phyloP scores from a whole-genome alignment of 2,888 invertebrate species.

The Yponomeuta cagnagella region DNA sequence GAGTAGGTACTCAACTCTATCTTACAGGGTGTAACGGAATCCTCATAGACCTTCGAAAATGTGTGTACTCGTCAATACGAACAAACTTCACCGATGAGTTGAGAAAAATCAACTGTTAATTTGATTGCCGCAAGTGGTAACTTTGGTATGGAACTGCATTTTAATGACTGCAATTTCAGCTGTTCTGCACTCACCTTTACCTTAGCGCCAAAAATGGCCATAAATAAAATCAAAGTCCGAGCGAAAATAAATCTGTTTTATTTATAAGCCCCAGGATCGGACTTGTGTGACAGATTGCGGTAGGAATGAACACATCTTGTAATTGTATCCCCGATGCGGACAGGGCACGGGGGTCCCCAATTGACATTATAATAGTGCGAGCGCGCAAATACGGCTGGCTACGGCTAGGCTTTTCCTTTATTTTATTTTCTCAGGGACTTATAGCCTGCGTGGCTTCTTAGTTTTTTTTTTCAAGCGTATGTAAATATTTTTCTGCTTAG shows the following conservation, averaged over 20 bases:
- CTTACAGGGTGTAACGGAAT: background rate
- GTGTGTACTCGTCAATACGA: background rate
- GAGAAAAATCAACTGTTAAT: too few species aligned
- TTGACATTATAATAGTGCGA: conserved; percentile 65
- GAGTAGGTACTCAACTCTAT: too few species aligned
- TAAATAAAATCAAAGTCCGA: conserved; percentile 46
- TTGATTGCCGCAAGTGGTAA: too few species aligned
- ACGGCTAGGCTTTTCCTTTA: background rate
- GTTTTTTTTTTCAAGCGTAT: background rate
- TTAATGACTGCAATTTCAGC: background rate
- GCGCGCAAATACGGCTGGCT: conserved; percentile 20
- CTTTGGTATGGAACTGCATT: too few species aligned
- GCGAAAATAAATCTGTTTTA: conserved; percentile 57
- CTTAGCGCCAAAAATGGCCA: conserved; percentile 54
- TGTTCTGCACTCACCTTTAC: conserved; percentile 8
- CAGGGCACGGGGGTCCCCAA: conserved; percentile 46
- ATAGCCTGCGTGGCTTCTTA: background rate
- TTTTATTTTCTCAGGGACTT: conserved; percentile 8
- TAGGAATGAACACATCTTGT: conserved; percentile 66
- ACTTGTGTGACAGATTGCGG: conserved; percentile 58
- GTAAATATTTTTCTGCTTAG: conserved; percentile 7
- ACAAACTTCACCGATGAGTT: background rate
- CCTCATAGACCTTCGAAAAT: background rate
- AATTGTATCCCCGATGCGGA: conserved; percentile 50
- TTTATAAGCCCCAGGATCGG: conserved; percentile 47